Conservation (phyloP, 2,797 vertebrate species). For the Notolepis coatsorum region DNA sequence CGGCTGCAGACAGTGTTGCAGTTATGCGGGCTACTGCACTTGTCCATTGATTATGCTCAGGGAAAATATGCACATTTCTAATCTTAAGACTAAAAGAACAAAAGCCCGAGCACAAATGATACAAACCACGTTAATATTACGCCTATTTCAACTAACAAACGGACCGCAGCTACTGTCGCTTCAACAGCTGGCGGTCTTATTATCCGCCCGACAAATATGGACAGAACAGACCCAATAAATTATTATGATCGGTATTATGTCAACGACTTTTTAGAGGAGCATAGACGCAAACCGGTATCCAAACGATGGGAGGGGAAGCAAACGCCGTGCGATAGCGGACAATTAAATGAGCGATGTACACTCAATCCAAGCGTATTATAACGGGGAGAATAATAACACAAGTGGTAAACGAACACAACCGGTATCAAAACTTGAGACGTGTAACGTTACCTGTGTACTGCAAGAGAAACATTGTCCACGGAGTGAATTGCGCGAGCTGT, state of each 20-base stretch:
- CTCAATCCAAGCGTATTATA: too few relatives aligned
- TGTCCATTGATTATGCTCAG: background rate
- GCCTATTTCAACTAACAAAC: constrained; percentile 3
- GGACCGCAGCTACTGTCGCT: constrained; percentile 38
- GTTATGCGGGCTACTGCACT: background rate
- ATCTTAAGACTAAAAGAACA: constrained; percentile 1
- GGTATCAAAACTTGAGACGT: constrained; percentile 39
- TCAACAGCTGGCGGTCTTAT: constrained; percentile 54
- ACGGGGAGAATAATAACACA: background rate
- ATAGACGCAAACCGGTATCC: background rate
- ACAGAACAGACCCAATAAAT: constrained; percentile 1
- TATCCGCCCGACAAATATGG: constrained; percentile 51
- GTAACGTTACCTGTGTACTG: constrained; percentile 89
- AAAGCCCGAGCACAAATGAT: background rate
- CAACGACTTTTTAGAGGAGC: constrained; percentile 42
- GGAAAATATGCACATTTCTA: constrained; percentile 20
- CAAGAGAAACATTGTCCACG: constrained; percentile 91
- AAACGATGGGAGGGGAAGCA: constrained; percentile 7
- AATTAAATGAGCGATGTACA: too few relatives aligned
- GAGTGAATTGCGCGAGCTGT: constrained; percentile 62
- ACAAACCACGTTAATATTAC: too few relatives aligned
- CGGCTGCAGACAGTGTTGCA: constrained; percentile 35
- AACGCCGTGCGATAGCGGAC: constrained; percentile 3
- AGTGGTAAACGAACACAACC: background rate
- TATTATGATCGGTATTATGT: background rate